phyloP scores from a whole-genome alignment of 2,113 vertebrate genomes.

The Nematolebias whitei region DNA sequence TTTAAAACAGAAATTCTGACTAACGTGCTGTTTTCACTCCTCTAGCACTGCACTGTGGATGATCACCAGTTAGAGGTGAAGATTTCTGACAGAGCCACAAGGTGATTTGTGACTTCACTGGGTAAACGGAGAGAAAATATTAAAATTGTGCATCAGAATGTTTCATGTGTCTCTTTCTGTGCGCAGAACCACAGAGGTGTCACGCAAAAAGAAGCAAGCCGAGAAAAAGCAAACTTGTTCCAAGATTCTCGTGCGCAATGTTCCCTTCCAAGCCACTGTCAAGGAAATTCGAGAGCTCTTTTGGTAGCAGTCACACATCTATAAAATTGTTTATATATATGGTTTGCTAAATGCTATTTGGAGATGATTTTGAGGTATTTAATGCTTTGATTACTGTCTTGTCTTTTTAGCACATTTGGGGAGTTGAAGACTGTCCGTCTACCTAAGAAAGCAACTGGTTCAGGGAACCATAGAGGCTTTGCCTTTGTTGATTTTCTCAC shows the following conservation, averaged over 20 bases:
- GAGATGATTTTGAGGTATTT: not conserved
- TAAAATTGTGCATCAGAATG: not conserved
- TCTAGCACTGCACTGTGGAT: conserved; percentile 87
- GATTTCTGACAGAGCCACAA: conserved; percentile 89
- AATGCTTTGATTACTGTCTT: not conserved
- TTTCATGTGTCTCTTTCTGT: not conserved
- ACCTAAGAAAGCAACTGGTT: conserved; percentile 91
- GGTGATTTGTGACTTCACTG: conserved; percentile 74
- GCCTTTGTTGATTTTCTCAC: conserved; percentile 96
- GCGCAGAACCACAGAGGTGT: conserved; percentile 73
- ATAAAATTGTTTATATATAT: not conserved
- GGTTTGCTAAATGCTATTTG: not conserved
- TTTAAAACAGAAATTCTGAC: not conserved
- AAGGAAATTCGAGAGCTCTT: conserved; percentile 93
- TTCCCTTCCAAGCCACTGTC: conserved; percentile 92
- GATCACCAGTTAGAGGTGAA: conserved; percentile 90
- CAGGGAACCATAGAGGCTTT: conserved; percentile 89
- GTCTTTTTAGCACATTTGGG: conserved; percentile 88
- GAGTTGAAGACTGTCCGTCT: conserved; percentile 94
- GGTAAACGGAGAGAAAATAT: not conserved
- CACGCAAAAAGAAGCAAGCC: conserved; percentile 83
- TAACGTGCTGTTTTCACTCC: conserved; percentile 32
- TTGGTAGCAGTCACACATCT: conserved; percentile 78
- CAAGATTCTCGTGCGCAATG: conserved; percentile 95
- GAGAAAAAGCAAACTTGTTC: conserved; percentile 88